Conservation (phyloP, 2,113 vertebrate species). For the Lampris incognitus region DNA sequence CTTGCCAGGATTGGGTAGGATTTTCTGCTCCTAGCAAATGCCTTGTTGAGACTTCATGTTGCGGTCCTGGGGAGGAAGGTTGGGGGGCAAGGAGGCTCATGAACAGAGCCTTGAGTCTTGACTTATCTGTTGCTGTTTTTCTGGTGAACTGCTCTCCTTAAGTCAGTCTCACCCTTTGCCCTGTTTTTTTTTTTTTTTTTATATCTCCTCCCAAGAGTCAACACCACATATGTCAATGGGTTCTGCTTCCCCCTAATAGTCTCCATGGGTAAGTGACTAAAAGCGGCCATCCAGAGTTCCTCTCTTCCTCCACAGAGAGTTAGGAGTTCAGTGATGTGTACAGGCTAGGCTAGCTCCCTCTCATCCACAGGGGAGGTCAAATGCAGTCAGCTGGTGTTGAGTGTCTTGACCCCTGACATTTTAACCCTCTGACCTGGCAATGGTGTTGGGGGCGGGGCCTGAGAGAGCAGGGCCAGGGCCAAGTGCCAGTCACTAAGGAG, state of each 20-base stretch:
- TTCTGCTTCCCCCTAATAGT: slow-evolving; percentile 4
- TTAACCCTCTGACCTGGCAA: slow-evolving; percentile 47
- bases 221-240: neutral
- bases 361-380: slow-evolving; percentile 33
- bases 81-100: neutral
- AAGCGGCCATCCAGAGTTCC: slow-evolving; percentile 51
- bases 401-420: slow-evolving; percentile 53
- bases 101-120: slow-evolving; percentile 37
- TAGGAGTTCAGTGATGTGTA: slow-evolving; percentile 51
- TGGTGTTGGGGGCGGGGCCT: slow-evolving; percentile 44
- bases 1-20: slow-evolving; percentile 23
- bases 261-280: slow-evolving; percentile 29
- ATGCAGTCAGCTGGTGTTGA: slow-evolving; percentile 65
- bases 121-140: slow-evolving; percentile 21
- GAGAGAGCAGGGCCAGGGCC: slow-evolving; percentile 61
- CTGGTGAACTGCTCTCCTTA: slow-evolving; percentile 13
- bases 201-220: neutral
- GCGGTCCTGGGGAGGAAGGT: slow-evolving; percentile 7
- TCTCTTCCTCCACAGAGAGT: slow-evolving; percentile 31
- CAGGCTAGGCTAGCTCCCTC: slow-evolving; percentile 43
- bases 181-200: neutral
- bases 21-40: slow-evolving; percentile 46
- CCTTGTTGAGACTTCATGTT: slow-evolving; percentile 19
- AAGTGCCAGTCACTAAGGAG: slow-evolving; percentile 82
- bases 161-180: slow-evolving; percentile 27